Percentiles rank a stretch among this genome's conserved stretches.
These are phyloP conservation scores for Dissostichus mawsoni DNA, from an alignment of 2,113 vertebrate species.

Conservation along the genomic window DNA sequence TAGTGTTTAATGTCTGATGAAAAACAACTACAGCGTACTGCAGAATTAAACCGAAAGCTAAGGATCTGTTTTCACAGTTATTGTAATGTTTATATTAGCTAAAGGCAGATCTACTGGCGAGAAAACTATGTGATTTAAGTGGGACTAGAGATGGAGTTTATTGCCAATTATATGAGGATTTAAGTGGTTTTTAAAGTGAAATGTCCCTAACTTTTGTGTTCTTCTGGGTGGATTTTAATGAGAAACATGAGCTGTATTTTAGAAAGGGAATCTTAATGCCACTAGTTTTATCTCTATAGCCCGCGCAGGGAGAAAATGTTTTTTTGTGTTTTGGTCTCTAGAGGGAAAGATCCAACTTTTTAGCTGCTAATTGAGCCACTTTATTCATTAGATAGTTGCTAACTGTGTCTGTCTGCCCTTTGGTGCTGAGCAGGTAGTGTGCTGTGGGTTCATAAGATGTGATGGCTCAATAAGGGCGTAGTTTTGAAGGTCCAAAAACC, in stretches of 20 bases:
- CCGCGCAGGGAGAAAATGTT: no score
- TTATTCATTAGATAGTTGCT: neutral
- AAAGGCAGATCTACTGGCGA: neutral
- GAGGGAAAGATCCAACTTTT: neutral
- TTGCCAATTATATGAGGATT: constrained; percentile 4
- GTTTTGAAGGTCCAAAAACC: neutral
- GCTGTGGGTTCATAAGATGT: no score
- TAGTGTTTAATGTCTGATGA: neutral
- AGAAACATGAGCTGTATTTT: neutral
- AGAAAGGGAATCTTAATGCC: neutral
- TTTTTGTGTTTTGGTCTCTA: neutral
- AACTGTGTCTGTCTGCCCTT: neutral
- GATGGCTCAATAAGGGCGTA: neutral
- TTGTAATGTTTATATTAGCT: neutral
- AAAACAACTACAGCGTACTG: neutral
- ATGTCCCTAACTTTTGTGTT: neutral
- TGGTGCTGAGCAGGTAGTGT: neutral
- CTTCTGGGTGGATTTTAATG: neutral
- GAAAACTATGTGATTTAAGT: neutral
- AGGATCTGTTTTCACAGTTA: neutral
- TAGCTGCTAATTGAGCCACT: neutral
- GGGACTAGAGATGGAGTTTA: neutral
- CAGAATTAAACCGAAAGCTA: neutral
- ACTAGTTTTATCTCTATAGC: neutral
- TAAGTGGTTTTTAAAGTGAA: neutral